Conservation (phyloP, 2,797 vertebrate species). For the Phataginus tetradactyla region DNA sequence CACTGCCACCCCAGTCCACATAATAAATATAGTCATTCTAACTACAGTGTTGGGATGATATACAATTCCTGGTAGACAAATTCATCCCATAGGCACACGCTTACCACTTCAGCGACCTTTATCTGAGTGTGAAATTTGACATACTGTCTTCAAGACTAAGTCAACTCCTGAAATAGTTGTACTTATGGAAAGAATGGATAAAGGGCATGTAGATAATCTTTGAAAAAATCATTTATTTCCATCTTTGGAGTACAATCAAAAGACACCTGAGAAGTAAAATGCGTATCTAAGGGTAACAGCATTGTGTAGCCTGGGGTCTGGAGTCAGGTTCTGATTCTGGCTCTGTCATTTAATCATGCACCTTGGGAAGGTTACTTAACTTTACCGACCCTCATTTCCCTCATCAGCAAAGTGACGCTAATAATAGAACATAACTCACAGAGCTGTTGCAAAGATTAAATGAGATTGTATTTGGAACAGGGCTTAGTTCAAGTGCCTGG, state of each 20-base stretch:
- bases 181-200: conserved; percentile 57
- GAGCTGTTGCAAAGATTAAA: background rate
- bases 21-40: conserved; percentile 67
- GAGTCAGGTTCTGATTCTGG: background rate
- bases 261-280: conserved; percentile 31
- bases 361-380: conserved; percentile 2
- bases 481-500: background rate
- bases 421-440: background rate
- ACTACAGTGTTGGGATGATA: conserved; percentile 29
- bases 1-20: conserved; percentile 32
- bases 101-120: conserved; percentile 69
- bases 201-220: conserved; percentile 48
- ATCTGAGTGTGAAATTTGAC: conserved; percentile 71
- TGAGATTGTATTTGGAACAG: conserved; percentile 17
- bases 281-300: background rate
- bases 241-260: conserved; percentile 47
- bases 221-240: conserved; percentile 51
- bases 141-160: conserved; percentile 68
- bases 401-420: background rate
- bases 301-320: background rate
- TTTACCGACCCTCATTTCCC: conserved; percentile 11
- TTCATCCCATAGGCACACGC: conserved; percentile 63
- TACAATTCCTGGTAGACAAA: conserved; percentile 66
- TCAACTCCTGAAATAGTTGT: conserved; percentile 71
- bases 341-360: background rate